A percentile compares a stretch with the other conserved stretches of the same genome.
Conservation (phyloP, 2,113 vertebrate species). For the Dolichallabes microphthalmus region DNA sequence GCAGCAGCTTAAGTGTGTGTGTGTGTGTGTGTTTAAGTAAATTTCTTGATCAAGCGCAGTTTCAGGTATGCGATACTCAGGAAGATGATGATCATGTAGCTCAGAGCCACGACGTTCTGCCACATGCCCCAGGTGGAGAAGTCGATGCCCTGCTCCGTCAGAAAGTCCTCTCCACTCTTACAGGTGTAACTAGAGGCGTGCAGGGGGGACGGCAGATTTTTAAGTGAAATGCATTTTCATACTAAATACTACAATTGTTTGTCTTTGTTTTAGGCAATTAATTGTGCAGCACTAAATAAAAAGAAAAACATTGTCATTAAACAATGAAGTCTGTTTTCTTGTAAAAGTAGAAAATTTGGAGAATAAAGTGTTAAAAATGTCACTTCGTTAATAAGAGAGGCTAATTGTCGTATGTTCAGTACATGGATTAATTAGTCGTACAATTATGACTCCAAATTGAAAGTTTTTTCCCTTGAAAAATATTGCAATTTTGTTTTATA, state of each 20-base stretch:
- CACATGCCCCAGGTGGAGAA: conserved; percentile 81
- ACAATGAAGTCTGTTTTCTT: no score
- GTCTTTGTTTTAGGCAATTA: background rate
- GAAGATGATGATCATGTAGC: conserved; percentile 79
- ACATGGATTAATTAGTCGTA: background rate
- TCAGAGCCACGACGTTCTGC: conserved; percentile 83
- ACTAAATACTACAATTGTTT: background rate
- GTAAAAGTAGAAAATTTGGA: background rate
- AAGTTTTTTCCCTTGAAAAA: no score
- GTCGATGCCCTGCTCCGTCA: conserved; percentile 78
- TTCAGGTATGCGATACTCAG: conserved; percentile 84
- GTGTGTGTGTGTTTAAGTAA: conserved; percentile 72
- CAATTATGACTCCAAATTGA: background rate
- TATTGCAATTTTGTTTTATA: no score
- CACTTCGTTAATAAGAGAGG: background rate
- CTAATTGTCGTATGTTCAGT: background rate
- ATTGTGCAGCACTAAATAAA: no score
- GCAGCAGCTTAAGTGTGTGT: background rate
- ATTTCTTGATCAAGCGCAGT: conserved; percentile 84
- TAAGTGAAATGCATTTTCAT: background rate
- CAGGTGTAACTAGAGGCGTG: conserved; percentile 56
- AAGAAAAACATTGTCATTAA: no score
- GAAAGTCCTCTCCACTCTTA: conserved; percentile 73
- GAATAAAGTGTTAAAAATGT: background rate
- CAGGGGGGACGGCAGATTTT: background rate